Evolutionary conservation across 2,113 vertebrate genomes (phyloP).

Genomic region (Oncorhynchus masou): DNA sequence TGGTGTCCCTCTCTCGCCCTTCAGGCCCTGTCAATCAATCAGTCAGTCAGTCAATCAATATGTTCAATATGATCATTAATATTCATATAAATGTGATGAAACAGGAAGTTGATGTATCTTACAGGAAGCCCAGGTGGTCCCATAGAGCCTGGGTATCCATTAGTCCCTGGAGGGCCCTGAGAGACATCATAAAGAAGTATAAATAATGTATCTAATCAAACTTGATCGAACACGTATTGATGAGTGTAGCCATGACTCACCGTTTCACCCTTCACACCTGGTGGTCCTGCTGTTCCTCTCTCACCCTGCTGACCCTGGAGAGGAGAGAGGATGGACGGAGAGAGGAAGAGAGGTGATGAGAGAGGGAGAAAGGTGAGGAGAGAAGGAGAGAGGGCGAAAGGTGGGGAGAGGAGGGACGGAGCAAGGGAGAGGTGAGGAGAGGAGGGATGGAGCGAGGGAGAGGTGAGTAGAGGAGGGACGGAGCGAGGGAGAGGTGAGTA

Average conservation of each 20-base stretch:
- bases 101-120: constrained; percentile 55
- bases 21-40: constrained; percentile 78
- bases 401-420: constrained; percentile 24
- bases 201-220: too few relatives aligned
- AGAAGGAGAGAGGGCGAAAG: too few relatives aligned
- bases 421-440: too few relatives aligned
- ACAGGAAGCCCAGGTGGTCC: constrained; percentile 89
- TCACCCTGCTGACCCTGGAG: constrained; percentile 91
- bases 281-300: constrained; percentile 75
- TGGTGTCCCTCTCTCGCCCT: constrained; percentile 86
- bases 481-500: too few relatives aligned
- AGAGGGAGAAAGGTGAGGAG: neutral
- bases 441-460: neutral
- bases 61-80: neutral
- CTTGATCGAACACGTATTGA: neutral
- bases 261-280: constrained; percentile 87
- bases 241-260: constrained; percentile 67
- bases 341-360: neutral
- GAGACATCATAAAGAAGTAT: constrained; percentile 6
- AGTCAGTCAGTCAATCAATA: neutral
- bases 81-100: neutral
- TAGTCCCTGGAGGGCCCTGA: constrained; percentile 85
- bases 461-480: neutral
- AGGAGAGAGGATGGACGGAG: neutral
- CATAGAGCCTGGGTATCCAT: constrained; percentile 86